Percentiles rank a stretch among this genome's conserved stretches.
Evolutionary conservation across 2,888 invertebrate genomes (phyloP).

Genomic region (Thysanoteuthis rhombus): DNA sequence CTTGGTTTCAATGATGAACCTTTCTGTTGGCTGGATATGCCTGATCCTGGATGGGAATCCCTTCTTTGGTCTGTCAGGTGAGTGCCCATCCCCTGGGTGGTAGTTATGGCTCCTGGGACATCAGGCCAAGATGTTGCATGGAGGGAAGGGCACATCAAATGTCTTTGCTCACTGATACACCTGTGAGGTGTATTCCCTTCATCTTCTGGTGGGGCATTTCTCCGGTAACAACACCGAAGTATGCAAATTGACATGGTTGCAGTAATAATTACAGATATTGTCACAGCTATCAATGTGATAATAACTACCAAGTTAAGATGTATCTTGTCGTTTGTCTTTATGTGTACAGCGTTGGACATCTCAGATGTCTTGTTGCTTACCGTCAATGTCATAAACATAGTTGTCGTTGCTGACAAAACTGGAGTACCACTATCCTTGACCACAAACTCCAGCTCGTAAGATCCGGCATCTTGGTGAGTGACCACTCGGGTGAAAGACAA

Average conservation of each 20-base stretch:
- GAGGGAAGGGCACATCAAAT: not conserved
- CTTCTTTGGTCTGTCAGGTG: not conserved
- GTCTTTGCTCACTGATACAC: not conserved
- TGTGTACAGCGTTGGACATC: not conserved
- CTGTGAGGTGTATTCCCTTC: not conserved
- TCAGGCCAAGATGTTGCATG: not conserved
- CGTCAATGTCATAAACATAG: not conserved
- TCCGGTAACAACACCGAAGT: not conserved
- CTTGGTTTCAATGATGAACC: not conserved
- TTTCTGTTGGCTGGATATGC: not conserved
- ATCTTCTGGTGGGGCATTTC: not conserved
- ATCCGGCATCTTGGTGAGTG: not conserved
- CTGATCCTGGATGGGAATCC: not conserved
- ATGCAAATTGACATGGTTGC: not conserved
- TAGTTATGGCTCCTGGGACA: not conserved
- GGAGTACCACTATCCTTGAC: not conserved
- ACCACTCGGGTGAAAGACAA: not conserved
- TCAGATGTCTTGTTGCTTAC: not conserved
- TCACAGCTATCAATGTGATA: conserved; percentile 12
- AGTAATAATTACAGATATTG: conserved; percentile 12
- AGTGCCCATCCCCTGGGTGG: not conserved
- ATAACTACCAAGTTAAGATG: not conserved
- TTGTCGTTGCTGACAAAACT: not conserved
- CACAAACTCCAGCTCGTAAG: not conserved
- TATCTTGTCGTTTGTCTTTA: not conserved